Conservation (phyloP, 35 echinoderm and acorn worm species). For the Lytechinus variegatus region DNA sequence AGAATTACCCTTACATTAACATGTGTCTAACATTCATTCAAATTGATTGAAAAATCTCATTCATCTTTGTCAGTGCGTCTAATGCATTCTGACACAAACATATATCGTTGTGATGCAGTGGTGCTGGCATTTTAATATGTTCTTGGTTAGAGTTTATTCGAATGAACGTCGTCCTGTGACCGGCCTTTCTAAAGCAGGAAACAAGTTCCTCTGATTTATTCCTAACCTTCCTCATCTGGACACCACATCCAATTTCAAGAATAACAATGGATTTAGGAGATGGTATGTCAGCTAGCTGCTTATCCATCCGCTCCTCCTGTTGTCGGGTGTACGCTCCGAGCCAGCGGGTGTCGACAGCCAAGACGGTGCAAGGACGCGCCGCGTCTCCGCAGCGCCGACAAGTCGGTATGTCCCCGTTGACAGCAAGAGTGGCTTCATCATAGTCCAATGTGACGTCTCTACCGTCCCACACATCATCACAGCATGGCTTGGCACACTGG, state of each 20-base stretch:
- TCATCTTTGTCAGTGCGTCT: background rate
- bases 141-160: background rate
- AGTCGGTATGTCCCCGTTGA: background rate
- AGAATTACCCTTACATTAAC: too few relatives aligned
- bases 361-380: constrained; percentile 26
- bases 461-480: constrained; percentile 41
- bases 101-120: background rate
- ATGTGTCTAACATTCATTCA: background rate
- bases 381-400: constrained; percentile 14
- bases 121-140: constrained; percentile 17
- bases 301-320: constrained; percentile 1
- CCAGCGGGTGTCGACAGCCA: constrained; percentile 22
- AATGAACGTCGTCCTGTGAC: constrained; percentile 23
- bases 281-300: background rate
- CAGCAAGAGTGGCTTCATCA: constrained; percentile 15
- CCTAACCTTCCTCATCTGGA: constrained; percentile 34
- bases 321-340: background rate
- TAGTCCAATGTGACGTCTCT: background rate
- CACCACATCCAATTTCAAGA: constrained; percentile 33
- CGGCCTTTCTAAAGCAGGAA: background rate
- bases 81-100: background rate
- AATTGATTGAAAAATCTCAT: background rate
- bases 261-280: background rate
- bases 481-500: constrained; percentile 39
- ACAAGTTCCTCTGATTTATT: constrained; percentile 24